Conservation (phyloP, 23 tunicate species). For the Trididemnum nubilum region DNA sequence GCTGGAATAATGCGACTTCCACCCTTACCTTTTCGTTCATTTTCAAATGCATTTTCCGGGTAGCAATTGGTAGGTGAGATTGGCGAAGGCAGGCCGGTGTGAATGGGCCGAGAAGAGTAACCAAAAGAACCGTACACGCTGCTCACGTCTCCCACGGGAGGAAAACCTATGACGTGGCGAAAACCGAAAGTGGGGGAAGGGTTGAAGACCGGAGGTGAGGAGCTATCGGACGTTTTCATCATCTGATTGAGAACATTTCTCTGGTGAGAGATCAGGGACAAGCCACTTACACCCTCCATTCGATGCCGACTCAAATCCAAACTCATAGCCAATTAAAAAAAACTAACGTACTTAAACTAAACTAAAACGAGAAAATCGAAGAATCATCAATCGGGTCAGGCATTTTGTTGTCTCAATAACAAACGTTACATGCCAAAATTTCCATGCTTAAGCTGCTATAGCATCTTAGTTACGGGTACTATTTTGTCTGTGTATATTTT, state of each 20-base stretch:
- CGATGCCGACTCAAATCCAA: slow-evolving; percentile 75
- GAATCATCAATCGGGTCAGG: too few species aligned
- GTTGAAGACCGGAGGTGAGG: slow-evolving; percentile 43
- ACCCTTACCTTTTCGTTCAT: slow-evolving; percentile 41
- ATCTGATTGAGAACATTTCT: slow-evolving; percentile 50
- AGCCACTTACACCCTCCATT: slow-evolving; percentile 80
- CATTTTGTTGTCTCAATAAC: too few species aligned
- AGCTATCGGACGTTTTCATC: slow-evolving; percentile 40
- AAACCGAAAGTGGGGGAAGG: slow-evolving; percentile 32
- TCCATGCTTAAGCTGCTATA: background rate
- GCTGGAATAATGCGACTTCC: too few species aligned
- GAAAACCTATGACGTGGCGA: slow-evolving; percentile 33
- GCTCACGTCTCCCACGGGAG: background rate
- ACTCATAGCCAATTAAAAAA: slow-evolving; percentile 47
- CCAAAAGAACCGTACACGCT: background rate
- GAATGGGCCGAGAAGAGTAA: background rate
- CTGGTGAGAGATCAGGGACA: slow-evolving; percentile 64
- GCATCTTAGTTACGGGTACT: background rate
- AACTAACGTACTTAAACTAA: background rate
- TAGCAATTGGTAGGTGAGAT: slow-evolving; percentile 19
- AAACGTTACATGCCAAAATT: background rate
- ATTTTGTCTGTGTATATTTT: too few species aligned
- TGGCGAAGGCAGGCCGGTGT: slow-evolving; percentile 28
- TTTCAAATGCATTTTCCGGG: slow-evolving; percentile 7
- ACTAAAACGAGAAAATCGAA: background rate